Evolutionary conservation across 37 sponge, comb jelly and placozoan species (phyloP).

Genomic region (Chondrosia reniformis): DNA sequence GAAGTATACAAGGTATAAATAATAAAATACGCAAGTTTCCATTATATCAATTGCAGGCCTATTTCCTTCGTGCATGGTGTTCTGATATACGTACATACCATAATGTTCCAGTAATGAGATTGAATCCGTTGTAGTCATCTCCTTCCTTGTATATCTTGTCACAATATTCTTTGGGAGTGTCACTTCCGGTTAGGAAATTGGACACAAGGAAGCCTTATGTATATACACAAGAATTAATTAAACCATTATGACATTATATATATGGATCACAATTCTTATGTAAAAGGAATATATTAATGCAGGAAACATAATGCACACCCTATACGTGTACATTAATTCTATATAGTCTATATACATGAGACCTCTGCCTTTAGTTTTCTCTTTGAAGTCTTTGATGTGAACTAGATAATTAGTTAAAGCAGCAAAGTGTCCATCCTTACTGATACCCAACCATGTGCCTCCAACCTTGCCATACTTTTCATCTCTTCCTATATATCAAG

Average conservation of each 20-base stretch:
- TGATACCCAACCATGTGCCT: constrained; percentile 83
- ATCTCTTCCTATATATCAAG: constrained; percentile 65
- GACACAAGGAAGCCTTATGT: constrained; percentile 61
- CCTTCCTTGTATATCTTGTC: constrained; percentile 8
- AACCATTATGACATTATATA: too few species aligned
- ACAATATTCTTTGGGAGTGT: constrained; percentile 43
- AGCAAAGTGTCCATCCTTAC: constrained; percentile 49
- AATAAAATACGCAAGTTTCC: too few species aligned
- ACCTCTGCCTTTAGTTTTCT: constrained; percentile 8
- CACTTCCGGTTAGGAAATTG: constrained; percentile 32
- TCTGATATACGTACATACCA: constrained; percentile 22
- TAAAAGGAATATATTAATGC: too few species aligned
- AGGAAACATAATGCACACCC: too few species aligned
- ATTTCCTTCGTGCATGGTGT: too few species aligned
- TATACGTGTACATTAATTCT: too few species aligned
- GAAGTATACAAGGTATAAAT: too few species aligned
- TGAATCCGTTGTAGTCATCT: constrained; percentile 56
- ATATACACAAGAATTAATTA: too few species aligned
- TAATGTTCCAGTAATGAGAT: constrained; percentile 49
- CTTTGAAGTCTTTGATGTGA: neutral
- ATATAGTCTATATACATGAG: too few species aligned
- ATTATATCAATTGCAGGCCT: too few species aligned
- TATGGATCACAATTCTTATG: too few species aligned
- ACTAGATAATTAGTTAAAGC: constrained; percentile 70
- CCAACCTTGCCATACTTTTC: constrained; percentile 19